Base-by-base conservation (phyloP, 2,888 invertebrate species). In the Merodon equestris region DNA sequence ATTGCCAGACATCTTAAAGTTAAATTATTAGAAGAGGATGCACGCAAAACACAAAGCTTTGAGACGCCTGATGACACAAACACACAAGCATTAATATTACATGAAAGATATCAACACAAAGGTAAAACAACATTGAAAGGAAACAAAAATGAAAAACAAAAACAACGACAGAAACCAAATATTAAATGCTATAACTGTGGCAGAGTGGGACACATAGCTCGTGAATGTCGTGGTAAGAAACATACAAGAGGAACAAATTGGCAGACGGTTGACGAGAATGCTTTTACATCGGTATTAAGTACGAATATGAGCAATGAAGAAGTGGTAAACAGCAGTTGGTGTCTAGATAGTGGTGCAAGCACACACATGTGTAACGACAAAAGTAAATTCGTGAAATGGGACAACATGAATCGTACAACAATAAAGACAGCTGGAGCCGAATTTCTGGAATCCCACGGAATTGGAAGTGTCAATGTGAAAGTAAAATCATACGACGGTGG, bases 351-450 rank as follows among this genome's bases (percentile, higher is more conserved):
- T 40, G 40, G 40, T 18, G 44, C 44, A 27, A 44, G 19, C 14
- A 18, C 56, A 1, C 42, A 56, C 38, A 56, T 44, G 44, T 57
- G 45, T 15, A 56, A 17, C 18, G 57, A 57, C 3, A 7, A 27
- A 57, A 45, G 17, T 7, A 34, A 34, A 13, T 56, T 56, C 42
- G 44, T 44, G 27, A 40, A 7, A 27, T 27, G 27, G 27, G 27
- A 27, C 27, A 27, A 27, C 7, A 27, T 27, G 27, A 27, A 27
- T 7, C 27, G 27, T 27, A 4, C 27, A 27, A 45, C 44, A 3
- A n/a, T 1, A 13, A n/a, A 1, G 3, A n/a, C 27, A 27, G 27
- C 27, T 27, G 27, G 27, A 27, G 27, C 27, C 27, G 42, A 42
- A 42, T 42, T 42, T 42, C 42, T 42, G 12, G 42, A 42, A 42